Evolutionary conservation across 2,888 invertebrate genomes (phyloP).

Genomic region (Endomychus coccineus): DNA sequence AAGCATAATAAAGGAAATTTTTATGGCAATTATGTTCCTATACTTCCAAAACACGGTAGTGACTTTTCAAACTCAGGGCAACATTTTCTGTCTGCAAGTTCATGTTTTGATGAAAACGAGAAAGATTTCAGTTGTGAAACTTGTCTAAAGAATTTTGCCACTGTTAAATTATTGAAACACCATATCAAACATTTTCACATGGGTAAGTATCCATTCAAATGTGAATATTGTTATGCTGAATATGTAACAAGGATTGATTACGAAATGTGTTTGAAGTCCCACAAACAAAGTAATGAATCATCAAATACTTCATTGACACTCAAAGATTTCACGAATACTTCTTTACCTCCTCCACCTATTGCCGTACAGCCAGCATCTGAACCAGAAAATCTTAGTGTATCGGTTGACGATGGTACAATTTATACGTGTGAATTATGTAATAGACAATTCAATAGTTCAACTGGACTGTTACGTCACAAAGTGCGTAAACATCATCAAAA

Average conservation of each 20-base stretch:
- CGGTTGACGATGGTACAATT: constrained; percentile 25
- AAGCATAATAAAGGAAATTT: constrained; percentile 10
- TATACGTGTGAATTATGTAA: constrained; percentile 34
- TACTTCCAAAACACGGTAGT: constrained; percentile 22
- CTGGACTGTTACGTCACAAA: constrained; percentile 37
- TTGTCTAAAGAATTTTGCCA: constrained; percentile 33
- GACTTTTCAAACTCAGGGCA: constrained; percentile 33
- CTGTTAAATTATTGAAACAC: constrained; percentile 30
- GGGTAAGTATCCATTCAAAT: constrained; percentile 37
- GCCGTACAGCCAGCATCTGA: constrained; percentile 7
- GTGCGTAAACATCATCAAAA: constrained; percentile 37
- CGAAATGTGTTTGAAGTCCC: constrained; percentile 30
- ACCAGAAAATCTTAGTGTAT: constrained; percentile 8
- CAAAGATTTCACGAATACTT: constrained; percentile 29
- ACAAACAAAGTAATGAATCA: constrained; percentile 17
- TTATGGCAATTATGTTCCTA: constrained; percentile 24
- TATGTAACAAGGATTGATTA: constrained; percentile 32
- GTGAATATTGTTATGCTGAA: constrained; percentile 34
- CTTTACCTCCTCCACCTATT: constrained; percentile 6
- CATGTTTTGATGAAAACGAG: constrained; percentile 10
- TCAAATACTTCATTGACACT: constrained; percentile 33
- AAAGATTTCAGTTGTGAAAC: constrained; percentile 30
- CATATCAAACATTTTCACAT: constrained; percentile 37
- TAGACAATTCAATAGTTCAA: constrained; percentile 32
- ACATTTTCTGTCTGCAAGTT: constrained; percentile 34